Evolutionary conservation across 2,113 vertebrate genomes (phyloP), one percentile per base, ranked within the genome.

Genomic region (Platycercus adscitus): DNA sequence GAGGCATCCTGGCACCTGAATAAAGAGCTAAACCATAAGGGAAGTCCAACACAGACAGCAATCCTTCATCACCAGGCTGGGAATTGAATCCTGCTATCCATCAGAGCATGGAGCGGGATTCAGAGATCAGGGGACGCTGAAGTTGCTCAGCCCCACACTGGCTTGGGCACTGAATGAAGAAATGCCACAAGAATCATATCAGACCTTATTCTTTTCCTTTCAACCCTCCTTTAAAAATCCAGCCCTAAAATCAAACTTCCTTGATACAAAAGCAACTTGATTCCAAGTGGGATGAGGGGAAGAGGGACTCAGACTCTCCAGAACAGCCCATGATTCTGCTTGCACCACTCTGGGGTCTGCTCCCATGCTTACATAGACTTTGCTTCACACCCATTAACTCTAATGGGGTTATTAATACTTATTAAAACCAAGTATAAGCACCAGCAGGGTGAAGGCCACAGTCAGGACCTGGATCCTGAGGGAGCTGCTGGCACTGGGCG

Each of bases 1-100:
- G 18, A 91, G 84, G 77, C 56, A 23, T 81, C 93, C 66, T 33
- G 1, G 78, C 65, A 91, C 76, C 37, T 15, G 92, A 97, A 97
- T 95, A 96, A 97, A 97, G 80, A 97, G 95, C 79, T 95, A 87
- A 95, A 91, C 95, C 4, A 46, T 96, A 64, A 33, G 44, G 78
- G 69, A 58, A 78, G 60, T 58, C 58, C 61, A 89, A 71, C 10
- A 2, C 24, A 13, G 56, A 65, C 35, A 37, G 77, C 77, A 47
- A 84, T 72, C 86, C 87, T 86, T 91, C 87, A 49, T 43, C 33
- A 35, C 56, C 56, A 58, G 35, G 8, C 81, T 7, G 70, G 43
- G 80, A 55, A 69, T 23, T 63, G 88, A 78, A 84, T 23, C 44
- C 82, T 47, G 75, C 31, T 14, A 47, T 25, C 58, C 43, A 13